A percentile compares a stretch with the other conserved stretches of the same genome.
Conservation (phyloP, 2,797 vertebrate genomes). For the Apodemus agrarius region DNA sequence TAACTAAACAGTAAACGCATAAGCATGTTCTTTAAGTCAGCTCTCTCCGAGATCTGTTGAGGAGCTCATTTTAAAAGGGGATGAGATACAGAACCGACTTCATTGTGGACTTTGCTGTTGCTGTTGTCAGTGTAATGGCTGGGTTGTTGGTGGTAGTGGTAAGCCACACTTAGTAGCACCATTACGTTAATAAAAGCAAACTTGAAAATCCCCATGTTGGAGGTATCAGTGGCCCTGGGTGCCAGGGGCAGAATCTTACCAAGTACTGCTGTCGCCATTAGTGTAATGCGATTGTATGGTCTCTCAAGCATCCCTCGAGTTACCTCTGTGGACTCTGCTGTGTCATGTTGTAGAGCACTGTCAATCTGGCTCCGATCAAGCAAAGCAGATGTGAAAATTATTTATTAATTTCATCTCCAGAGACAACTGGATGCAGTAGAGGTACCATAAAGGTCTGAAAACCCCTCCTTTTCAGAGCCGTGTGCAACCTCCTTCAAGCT, state of each 20-base stretch:
- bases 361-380: not conserved
- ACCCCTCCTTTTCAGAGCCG: accelerated
- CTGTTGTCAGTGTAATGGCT: not conserved
- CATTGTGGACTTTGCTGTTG: not conserved
- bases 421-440: not conserved
- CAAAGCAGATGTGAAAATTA: not conserved
- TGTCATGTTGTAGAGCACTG: not conserved
- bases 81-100: not conserved
- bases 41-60: not conserved
- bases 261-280: not conserved
- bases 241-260: not conserved
- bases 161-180: not conserved
- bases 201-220: not conserved
- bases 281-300: not conserved
- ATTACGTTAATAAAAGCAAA: not conserved
- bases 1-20: not conserved
- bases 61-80: not conserved
- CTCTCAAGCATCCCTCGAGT: not conserved
- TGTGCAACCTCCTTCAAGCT: not conserved
- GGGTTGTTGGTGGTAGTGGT: not conserved
- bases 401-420: not conserved
- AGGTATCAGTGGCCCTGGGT: not conserved
- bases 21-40: not conserved
- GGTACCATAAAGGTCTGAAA: not conserved
- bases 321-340: accelerated